Evolutionary conservation across 2,888 invertebrate species (phyloP).

Genomic region (Calliphora vomitoria): DNA sequence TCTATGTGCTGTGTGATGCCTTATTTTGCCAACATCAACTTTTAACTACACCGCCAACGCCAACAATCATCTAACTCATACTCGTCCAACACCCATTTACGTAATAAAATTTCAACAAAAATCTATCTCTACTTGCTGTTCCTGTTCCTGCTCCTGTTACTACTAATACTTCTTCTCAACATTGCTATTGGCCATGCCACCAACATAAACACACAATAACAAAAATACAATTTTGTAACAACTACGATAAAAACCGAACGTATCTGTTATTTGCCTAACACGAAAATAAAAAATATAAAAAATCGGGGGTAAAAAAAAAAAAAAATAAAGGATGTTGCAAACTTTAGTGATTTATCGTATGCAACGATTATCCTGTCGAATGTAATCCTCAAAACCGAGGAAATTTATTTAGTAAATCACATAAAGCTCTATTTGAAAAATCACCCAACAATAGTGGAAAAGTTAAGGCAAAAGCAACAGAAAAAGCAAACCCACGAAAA

Average conservation of each 20-base stretch:
- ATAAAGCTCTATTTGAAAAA: constrained; percentile 85
- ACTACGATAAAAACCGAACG: constrained; percentile 64
- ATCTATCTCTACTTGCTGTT: constrained; percentile 25
- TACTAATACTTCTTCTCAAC: constrained; percentile 37
- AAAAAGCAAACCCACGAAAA: constrained; percentile 72
- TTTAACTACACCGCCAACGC: constrained; percentile 51
- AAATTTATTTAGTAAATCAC: constrained; percentile 85
- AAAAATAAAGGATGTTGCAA: constrained; percentile 80
- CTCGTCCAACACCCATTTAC: constrained; percentile 54
- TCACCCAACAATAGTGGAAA: constrained; percentile 80
- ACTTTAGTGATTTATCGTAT: constrained; percentile 84
- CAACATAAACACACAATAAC: constrained; percentile 69
- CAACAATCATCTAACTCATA: constrained; percentile 46
- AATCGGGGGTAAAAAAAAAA: constrained; percentile 14
- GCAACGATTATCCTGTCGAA: constrained; percentile 84
- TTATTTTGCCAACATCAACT: constrained; percentile 71
- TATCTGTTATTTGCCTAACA: constrained; percentile 68
- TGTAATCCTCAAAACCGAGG: constrained; percentile 84
- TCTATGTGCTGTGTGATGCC: constrained; percentile 56
- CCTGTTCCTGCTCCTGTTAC: constrained; percentile 42
- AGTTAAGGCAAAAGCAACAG: constrained; percentile 68
- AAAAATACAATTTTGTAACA: constrained; percentile 64
- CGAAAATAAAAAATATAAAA: constrained; percentile 32
- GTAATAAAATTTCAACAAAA: constrained; percentile 53
- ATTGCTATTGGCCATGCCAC: constrained; percentile 64